These are phyloP conservation scores for Eutolmus rufibarbis DNA, from an alignment of 2,888 invertebrate genomes.

Conservation along the genomic window DNA sequence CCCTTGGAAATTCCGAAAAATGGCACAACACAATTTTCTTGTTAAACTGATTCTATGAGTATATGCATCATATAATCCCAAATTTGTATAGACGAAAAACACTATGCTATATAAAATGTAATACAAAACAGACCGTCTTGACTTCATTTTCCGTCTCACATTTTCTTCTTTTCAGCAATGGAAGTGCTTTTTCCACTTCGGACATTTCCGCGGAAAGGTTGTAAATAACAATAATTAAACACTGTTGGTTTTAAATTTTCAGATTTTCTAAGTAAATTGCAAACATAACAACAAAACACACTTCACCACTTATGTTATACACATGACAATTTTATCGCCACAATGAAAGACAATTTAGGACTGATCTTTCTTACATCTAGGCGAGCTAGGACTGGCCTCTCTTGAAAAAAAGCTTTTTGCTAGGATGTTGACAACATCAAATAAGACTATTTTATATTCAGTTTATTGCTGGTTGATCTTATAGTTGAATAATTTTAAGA, in stretches of 20 bases:
- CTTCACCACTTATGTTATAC: not conserved
- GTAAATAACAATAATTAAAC: not conserved
- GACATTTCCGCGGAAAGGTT: not conserved
- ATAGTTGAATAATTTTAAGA: too few relatives aligned
- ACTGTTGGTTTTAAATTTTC: not conserved
- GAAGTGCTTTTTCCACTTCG: not conserved
- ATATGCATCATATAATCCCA: not conserved
- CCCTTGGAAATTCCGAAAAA: slow-evolving; percentile 58
- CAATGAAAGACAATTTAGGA: too few relatives aligned
- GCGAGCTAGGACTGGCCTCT: not conserved
- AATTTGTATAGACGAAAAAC: not conserved
- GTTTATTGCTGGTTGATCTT: too few relatives aligned
- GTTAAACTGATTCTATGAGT: not conserved
- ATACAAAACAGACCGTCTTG: slow-evolving; percentile 12
- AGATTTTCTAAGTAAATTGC: not conserved
- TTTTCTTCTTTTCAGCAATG: slow-evolving; percentile 27
- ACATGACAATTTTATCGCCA: not conserved
- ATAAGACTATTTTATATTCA: too few relatives aligned
- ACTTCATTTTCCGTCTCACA: slow-evolving; percentile 40
- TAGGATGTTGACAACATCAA: not conserved
- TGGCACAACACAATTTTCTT: slow-evolving; percentile 53
- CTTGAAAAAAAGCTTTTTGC: not conserved
- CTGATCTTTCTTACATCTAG: not conserved
- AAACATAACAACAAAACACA: not conserved
- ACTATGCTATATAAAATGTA: not conserved